These are phyloP conservation scores for Drosophila cognata DNA, from an alignment of 2,888 invertebrate genomes.

Conservation along the genomic window DNA sequence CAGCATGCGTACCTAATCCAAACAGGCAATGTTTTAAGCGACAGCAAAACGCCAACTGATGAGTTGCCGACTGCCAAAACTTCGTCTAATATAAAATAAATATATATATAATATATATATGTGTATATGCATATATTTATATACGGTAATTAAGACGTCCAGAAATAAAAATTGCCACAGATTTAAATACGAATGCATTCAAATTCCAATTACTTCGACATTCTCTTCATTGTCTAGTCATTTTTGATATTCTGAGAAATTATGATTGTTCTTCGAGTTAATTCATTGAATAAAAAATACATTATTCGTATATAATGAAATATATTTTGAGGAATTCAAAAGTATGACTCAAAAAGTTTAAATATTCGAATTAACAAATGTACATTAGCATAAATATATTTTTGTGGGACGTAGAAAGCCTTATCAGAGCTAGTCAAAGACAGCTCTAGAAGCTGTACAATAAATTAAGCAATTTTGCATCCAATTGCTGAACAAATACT, in stretches of 20 bases:
- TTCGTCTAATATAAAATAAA: slow-evolving; percentile 32
- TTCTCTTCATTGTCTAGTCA: background rate
- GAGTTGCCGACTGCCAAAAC: slow-evolving; percentile 59
- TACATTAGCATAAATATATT: background rate
- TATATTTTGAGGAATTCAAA: background rate
- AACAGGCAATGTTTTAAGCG: slow-evolving; percentile 70
- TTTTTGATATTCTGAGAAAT: background rate
- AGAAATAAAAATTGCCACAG: background rate
- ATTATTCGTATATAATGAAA: too few species aligned
- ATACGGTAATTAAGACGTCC: background rate
- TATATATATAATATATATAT: background rate
- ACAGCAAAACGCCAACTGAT: slow-evolving; percentile 64
- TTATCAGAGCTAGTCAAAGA: background rate
- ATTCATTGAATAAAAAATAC: background rate
- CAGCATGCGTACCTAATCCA: slow-evolving; percentile 74
- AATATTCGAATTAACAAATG: background rate
- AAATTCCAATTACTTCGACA: background rate
- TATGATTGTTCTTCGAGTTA: background rate
- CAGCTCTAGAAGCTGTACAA: background rate
- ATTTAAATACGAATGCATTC: background rate
- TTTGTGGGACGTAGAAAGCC: background rate
- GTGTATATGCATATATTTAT: background rate
- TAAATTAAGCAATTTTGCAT: background rate
- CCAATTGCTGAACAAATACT: slow-evolving; percentile 45
- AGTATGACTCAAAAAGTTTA: background rate